phyloP scores from a whole-genome alignment of 1,140 invertebrate species.

The Hermatobates lingyangjiaoensis region DNA sequence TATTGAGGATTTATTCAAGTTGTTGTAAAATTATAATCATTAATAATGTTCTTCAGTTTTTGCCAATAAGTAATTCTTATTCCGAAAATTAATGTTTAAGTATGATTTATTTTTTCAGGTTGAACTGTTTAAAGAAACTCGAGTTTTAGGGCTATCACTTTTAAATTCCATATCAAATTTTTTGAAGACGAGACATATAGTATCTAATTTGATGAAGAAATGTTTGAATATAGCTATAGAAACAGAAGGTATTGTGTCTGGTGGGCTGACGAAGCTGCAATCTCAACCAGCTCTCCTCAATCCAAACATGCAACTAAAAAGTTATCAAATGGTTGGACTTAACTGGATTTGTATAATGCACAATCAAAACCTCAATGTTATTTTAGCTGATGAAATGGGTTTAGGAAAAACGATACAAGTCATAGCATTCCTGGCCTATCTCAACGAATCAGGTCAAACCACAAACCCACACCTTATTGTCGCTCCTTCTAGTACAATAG shows the following conservation, averaged over 20 bases:
- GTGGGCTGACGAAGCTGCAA: constrained; percentile 38
- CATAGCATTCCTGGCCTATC: constrained; percentile 71
- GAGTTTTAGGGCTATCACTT: constrained; percentile 18
- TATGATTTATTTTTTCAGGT: constrained; percentile 41
- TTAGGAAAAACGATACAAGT: constrained; percentile 81
- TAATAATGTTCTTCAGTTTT: background rate
- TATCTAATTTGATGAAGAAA: constrained; percentile 51
- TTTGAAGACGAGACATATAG: constrained; percentile 44
- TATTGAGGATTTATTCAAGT: no score
- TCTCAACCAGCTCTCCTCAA: constrained; percentile 41
- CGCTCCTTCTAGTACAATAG: constrained; percentile 79
- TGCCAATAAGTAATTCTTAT: constrained; percentile 1
- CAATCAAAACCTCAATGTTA: constrained; percentile 77
- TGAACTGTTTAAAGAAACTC: constrained; percentile 49
- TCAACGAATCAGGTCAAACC: constrained; percentile 42
- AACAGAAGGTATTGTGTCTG: constrained; percentile 50
- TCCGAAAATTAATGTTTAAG: constrained; percentile 45
- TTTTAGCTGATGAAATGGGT: constrained; percentile 83
- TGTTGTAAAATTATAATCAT: no score
- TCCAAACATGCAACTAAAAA: constrained; percentile 46
- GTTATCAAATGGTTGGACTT: constrained; percentile 82
- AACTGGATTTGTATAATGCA: constrained; percentile 88
- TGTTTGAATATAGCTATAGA: constrained; percentile 47
- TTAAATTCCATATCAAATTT: constrained; percentile 24
- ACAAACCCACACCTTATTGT: constrained; percentile 68